Percentiles rank a stretch among this genome's conserved stretches.
Conservation (phyloP, 2,113 vertebrate species). For the Forbesichthys papilliferus region DNA sequence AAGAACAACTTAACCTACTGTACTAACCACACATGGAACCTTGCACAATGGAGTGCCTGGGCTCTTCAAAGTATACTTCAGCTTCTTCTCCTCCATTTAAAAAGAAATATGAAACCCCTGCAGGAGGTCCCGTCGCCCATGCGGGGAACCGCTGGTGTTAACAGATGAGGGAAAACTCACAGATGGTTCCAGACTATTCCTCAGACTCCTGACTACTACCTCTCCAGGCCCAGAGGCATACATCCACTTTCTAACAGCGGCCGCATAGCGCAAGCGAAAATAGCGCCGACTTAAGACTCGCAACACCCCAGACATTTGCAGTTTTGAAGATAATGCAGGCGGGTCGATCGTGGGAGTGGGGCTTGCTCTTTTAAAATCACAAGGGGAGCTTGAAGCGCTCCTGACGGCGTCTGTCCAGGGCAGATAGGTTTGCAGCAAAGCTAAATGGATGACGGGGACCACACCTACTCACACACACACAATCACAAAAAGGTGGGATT, state of each 20-base stretch:
- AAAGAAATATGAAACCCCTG: too few species aligned
- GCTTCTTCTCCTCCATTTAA: too few species aligned
- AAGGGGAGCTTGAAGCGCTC: slow-evolving; percentile 24
- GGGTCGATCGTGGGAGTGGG: slow-evolving; percentile 9
- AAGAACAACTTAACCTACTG: too few species aligned
- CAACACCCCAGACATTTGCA: slow-evolving; percentile 27
- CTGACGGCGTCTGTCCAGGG: slow-evolving; percentile 28
- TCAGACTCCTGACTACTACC: not conserved
- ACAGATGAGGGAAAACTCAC: not conserved
- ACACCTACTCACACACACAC: slow-evolving; percentile 16
- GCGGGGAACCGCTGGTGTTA: too few species aligned
- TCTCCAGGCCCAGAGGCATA: not conserved
- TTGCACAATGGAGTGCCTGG: too few species aligned
- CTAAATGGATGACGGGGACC: slow-evolving; percentile 24
- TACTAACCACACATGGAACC: too few species aligned
- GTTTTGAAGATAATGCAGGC: slow-evolving; percentile 43
- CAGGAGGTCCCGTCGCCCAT: too few species aligned
- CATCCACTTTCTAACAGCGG: slow-evolving; percentile 21
- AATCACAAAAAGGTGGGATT: slow-evolving; percentile 38
- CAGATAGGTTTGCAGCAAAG: slow-evolving; percentile 35
- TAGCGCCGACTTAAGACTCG: slow-evolving; percentile 18
- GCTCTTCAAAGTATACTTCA: too few species aligned
- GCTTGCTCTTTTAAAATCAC: slow-evolving; percentile 25
- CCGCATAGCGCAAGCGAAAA: slow-evolving; percentile 29
- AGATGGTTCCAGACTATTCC: not conserved